Evolutionary conservation across 2,797 vertebrate species (phyloP).

Genomic region (Pteropus rufus): DNA sequence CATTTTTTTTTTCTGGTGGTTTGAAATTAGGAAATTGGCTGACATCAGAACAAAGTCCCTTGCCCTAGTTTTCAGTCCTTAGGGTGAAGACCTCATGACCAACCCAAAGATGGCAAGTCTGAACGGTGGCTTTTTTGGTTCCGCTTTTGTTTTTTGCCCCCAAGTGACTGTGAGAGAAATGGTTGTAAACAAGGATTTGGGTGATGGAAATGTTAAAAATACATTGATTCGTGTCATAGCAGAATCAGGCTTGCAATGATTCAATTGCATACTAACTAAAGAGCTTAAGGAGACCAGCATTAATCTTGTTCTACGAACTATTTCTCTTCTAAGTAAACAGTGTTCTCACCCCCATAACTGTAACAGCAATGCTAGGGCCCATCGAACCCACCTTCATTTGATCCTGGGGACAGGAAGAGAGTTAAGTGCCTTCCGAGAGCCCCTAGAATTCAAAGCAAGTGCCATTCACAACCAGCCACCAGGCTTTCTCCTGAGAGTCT

Average conservation of each 20-base stretch:
- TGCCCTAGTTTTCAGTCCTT: conserved; percentile 30
- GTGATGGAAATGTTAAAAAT: background rate
- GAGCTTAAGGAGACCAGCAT: background rate
- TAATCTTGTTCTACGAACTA: background rate
- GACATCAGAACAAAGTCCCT: background rate
- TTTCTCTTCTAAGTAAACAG: background rate
- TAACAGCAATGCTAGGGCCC: background rate
- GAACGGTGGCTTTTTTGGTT: background rate
- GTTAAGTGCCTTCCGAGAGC: background rate
- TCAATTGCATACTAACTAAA: background rate
- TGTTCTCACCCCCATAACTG: background rate
- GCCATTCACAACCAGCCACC: background rate
- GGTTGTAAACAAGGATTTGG: background rate
- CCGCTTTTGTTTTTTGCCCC: background rate
- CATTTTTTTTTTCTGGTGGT: background rate
- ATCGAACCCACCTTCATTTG: background rate
- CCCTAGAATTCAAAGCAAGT: background rate
- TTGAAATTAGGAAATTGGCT: conserved; percentile 36
- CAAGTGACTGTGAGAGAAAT: background rate
- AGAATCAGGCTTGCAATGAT: background rate
- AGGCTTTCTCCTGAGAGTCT: background rate
- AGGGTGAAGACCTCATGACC: background rate
- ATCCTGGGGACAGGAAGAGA: background rate
- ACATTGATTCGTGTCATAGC: background rate
- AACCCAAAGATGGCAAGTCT: conserved; percentile 14